Conservation (phyloP, 2,888 invertebrate genomes). For the Andricus curvator region DNA sequence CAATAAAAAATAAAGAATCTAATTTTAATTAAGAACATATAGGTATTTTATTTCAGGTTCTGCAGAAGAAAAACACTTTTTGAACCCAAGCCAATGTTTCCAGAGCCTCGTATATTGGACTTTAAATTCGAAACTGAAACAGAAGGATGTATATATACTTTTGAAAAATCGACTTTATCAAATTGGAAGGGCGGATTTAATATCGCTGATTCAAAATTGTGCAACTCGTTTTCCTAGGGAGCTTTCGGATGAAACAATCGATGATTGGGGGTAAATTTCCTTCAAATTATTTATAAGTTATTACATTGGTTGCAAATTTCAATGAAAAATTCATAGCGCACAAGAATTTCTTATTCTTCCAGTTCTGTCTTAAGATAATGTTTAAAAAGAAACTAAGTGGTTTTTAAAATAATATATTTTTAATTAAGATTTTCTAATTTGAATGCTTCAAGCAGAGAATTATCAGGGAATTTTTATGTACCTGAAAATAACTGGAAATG, state of each 20-base stretch:
- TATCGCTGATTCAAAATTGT: constrained; percentile 27
- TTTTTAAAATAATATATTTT: too few relatives aligned
- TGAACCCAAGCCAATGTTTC: constrained; percentile 74
- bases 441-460: too few relatives aligned
- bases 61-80: neutral
- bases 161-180: constrained; percentile 80
- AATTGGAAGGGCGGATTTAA: constrained; percentile 79
- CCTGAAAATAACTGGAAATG: too few relatives aligned
- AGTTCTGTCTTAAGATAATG: neutral
- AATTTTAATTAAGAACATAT: neutral
- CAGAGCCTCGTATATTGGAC: constrained; percentile 81
- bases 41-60: constrained; percentile 14
- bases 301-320: neutral
- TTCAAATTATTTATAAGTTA: constrained; percentile 11
- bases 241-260: constrained; percentile 25
- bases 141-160: constrained; percentile 80
- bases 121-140: constrained; percentile 77
- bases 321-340: neutral
- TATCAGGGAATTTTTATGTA: too few relatives aligned
- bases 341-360: neutral
- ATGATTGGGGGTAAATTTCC: constrained; percentile 36
- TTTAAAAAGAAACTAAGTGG: too few relatives aligned
- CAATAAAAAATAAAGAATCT: neutral
- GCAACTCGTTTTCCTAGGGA: constrained; percentile 26
- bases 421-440: too few relatives aligned